Base-by-base conservation (phyloP, 37 sponge, comb jelly and placozoan genomes). In the Haliclona indistincta region DNA sequence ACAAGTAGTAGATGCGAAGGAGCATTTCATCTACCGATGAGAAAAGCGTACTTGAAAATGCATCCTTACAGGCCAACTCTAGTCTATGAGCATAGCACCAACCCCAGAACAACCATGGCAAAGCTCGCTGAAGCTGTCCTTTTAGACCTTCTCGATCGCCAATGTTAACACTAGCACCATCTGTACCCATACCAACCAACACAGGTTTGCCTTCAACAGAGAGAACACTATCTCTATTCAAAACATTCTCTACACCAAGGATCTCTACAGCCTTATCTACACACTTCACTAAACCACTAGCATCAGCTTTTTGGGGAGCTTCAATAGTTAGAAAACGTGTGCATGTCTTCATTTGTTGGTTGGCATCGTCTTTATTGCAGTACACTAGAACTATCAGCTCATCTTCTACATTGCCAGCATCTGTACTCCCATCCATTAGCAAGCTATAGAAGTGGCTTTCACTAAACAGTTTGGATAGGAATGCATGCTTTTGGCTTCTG, bases 41-140 rank as follows among this genome's bases (percentile, higher is more conserved):
- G 34, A 81, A 81, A 4, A 81, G 54, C 0, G 36, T 33, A 23
- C 81, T 79, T 2, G 68, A 37, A 10, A 81, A 45, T 37, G 81
- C 71, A 76, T 87, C 67, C 38, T 81, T 80, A 39, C 71, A 87
- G 10, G 81, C 77, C 38, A 87, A 43, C 68, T 87, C 82, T 17
- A 87, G 73, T 7, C 80, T 28, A 41, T 86, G 80, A 23, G 87
- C 68, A 67, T 45, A 86, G 68, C 81, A 80, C 81, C 87, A 86
- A 4, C 72, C 35, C 84, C 89, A 82, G 19, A 67, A 69, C 29
- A 89, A 37, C 81, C 88, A 87, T 23, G 82, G 72, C 8, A 73
- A 63, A 10, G 49, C 10, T 37, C 22, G 4, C 47, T 80, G 88
- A 75, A 87, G 39, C 67, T 47, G 32, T 38, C 67, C 82, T 70